Conservation (phyloP, 2,113 vertebrate species). For the Paratilapia polleni region DNA sequence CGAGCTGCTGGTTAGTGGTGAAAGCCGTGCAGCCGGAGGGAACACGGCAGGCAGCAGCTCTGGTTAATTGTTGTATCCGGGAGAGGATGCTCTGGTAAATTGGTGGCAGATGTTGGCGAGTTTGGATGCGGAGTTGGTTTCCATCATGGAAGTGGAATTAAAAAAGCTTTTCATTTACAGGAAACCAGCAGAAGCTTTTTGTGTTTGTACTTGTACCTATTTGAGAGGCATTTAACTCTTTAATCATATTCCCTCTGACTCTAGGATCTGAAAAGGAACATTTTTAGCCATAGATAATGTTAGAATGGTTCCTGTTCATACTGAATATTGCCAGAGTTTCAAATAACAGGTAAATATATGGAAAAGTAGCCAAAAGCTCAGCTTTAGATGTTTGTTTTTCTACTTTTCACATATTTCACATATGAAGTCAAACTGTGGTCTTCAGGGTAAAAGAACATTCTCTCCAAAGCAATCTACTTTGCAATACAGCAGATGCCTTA, state of each 20-base stretch:
- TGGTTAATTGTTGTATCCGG: constrained; percentile 22
- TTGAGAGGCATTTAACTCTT: neutral
- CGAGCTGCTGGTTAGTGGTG: constrained; percentile 37
- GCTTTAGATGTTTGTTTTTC: neutral
- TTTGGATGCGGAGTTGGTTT: constrained; percentile 1
- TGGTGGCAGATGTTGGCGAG: constrained; percentile 57
- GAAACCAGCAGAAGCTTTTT: constrained; percentile 11
- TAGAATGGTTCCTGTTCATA: neutral
- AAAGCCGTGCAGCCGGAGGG: neutral
- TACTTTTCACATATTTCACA: neutral
- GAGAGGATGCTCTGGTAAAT: constrained; percentile 43
- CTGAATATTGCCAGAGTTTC: neutral
- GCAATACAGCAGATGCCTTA: neutral
- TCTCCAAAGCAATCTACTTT: neutral
- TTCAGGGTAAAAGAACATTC: neutral
- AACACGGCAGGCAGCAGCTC: constrained; percentile 4
- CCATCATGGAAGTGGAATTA: neutral
- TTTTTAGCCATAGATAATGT: neutral
- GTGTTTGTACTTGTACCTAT: neutral
- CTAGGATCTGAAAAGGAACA: neutral
- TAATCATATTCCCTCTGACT: neutral
- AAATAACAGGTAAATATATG: neutral
- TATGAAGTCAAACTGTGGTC: neutral
- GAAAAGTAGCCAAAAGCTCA: neutral
- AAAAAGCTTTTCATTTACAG: constrained; percentile 14